Base-by-base conservation (phyloP, 1,140 invertebrate genomes). In the Oreohelix idahoensis region DNA sequence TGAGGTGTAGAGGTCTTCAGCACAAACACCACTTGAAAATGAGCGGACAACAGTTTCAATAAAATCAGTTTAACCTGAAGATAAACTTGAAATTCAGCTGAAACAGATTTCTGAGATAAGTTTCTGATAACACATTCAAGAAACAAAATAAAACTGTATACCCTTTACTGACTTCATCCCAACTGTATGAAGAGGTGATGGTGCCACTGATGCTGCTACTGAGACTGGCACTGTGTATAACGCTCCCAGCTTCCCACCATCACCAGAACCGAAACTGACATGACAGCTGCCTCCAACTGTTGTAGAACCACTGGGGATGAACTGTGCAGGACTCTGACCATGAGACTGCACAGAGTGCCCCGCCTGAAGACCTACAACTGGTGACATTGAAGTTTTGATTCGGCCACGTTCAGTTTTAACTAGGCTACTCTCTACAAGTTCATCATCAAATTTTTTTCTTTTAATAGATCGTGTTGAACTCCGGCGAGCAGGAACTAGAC, bases 401-500 rank as follows among this genome's bases (percentile, higher is more conserved):
- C 84, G 58, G 83, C 85, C 15, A 36, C 89, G 84, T 32, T 91
- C 90, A 49, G 87, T 86, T 81, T 90, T 91, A 23, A 92, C 88
- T 39, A 93, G 83, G 84, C 93, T 93, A 83, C 93, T 94, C 81
- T 94, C 93, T 0, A 99, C 98, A 58, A 99, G 93, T 93, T 99
- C 98, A 94, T 99, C 98, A 92, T 99, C 98, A 94, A 99, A 99
- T 86, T 98, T 97, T 88, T 96, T 96, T 13, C 98, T 94, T 93
- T 98, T 99, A 89, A 99, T 98, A 20, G 97, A 98, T 73, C 98
- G 94, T 45, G 96, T 97, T 11, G 97, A 98, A 90, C 96, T 97
- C 87, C 88, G 83, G 35, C 92, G 73, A 66, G 88, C 83, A 69
- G 79, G 83, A 53, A 78, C 42, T n/a, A 77, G 15, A 38, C 36